phyloP scores from a whole-genome alignment of 2,113 vertebrate species.

The Clinocottus analis region DNA sequence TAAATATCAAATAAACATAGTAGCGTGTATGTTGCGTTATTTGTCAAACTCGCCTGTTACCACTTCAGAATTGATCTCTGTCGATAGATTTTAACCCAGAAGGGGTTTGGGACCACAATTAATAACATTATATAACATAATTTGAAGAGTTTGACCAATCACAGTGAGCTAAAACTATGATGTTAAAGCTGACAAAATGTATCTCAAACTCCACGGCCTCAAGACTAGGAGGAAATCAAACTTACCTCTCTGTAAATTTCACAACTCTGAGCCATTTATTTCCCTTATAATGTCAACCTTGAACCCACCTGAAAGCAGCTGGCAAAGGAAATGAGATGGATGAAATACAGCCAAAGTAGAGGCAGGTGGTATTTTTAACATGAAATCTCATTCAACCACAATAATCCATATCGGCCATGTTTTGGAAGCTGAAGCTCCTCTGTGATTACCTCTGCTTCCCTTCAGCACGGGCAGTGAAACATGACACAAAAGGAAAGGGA shows the following conservation, averaged over 20 bases:
- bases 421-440: neutral
- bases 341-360: neutral
- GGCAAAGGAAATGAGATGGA: neutral
- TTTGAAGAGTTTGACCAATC: neutral
- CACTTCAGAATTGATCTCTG: too few relatives aligned
- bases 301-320: neutral
- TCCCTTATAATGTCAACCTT: neutral
- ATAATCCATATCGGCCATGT: conserved; percentile 15
- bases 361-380: neutral
- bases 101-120: too few relatives aligned
- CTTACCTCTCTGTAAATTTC: neutral
- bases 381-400: neutral
- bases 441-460: conserved; percentile 16
- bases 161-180: too few relatives aligned
- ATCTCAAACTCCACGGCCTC: neutral
- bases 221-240: neutral
- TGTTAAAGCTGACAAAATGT: too few relatives aligned
- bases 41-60: too few relatives aligned
- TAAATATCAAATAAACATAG: too few relatives aligned
- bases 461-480: conserved; percentile 20
- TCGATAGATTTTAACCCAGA: too few relatives aligned
- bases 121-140: neutral
- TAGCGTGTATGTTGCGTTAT: too few relatives aligned
- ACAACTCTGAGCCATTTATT: neutral
- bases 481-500: conserved; percentile 5